Conservation (phyloP, 1,140 invertebrate species). For the Solenopsis fugax region DNA sequence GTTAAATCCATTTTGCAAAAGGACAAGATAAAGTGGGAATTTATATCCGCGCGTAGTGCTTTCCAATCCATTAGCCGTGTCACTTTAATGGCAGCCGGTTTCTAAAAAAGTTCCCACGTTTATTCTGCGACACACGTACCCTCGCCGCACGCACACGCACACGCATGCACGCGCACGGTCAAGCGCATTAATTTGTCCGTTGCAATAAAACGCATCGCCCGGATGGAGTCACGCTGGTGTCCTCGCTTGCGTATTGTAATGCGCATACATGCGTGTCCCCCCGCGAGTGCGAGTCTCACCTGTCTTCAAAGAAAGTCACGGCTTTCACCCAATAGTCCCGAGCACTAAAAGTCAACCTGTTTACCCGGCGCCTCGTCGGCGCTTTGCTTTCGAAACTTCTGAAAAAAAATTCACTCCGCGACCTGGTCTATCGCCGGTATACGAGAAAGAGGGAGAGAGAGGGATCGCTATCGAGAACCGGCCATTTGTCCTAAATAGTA, state of each 20-base stretch:
- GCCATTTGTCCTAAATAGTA: conserved; percentile 19
- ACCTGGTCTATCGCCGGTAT: not conserved
- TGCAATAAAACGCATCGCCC: conserved; percentile 30
- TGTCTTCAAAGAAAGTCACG: conserved; percentile 69
- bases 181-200: conserved; percentile 11
- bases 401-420: conserved; percentile 27
- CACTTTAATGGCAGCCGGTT: conserved; percentile 50
- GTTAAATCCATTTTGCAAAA: not conserved
- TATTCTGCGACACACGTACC: conserved; percentile 78
- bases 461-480: conserved; percentile 1
- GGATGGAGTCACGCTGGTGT: not conserved
- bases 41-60: conserved; percentile 50
- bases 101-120: conserved; percentile 76
- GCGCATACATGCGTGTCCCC: conserved; percentile 30
- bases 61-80: conserved; percentile 74
- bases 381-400: conserved; percentile 30
- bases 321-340: conserved; percentile 71
- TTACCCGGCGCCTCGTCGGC: not conserved
- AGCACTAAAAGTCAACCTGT: conserved; percentile 37
- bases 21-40: not conserved
- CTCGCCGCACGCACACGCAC: not conserved
- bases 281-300: conserved; percentile 24
- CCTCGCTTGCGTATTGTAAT: conserved; percentile 3
- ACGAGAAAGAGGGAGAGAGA: not conserved
- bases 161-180: not conserved